Percentiles rank a stretch among this genome's conserved stretches.
Evolutionary conservation across 2,797 vertebrate species (phyloP).

Genomic region (Glossophaga mutica): DNA sequence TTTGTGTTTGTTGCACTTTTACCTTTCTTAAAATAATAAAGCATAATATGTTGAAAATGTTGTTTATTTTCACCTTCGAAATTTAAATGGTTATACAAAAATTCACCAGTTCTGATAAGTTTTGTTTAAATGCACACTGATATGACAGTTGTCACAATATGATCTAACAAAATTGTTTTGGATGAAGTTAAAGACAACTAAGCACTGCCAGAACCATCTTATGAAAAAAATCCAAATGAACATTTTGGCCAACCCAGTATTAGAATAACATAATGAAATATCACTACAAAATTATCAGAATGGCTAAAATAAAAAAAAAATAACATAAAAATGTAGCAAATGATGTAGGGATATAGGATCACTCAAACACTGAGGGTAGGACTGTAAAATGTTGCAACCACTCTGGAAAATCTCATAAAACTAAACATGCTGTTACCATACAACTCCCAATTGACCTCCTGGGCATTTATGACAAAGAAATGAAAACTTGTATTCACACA

Average conservation of each 20-base stretch:
- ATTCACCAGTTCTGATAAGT: no score
- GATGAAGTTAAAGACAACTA: no score
- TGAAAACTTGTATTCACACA: background rate
- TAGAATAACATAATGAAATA: background rate
- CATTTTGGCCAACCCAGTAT: background rate
- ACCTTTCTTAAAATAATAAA: no score
- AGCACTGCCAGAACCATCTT: no score
- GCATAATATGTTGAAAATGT: no score
- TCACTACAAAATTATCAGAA: background rate
- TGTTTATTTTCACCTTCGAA: no score
- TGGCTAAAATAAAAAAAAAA: background rate
- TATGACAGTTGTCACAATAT: no score
- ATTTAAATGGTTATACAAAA: no score
- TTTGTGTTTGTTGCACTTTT: no score
- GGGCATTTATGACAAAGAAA: background rate
- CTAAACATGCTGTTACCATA: background rate
- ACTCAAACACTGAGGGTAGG: background rate
- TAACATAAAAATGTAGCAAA: background rate
- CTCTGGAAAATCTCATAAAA: background rate
- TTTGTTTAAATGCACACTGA: no score
- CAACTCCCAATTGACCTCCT: background rate
- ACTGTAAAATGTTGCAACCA: background rate
- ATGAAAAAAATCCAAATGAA: no score
- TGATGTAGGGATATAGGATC: background rate
- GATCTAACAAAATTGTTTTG: no score